These are phyloP conservation scores for Cherax destructor DNA, from an alignment of 1,140 invertebrate genomes.

Conservation along the genomic window DNA sequence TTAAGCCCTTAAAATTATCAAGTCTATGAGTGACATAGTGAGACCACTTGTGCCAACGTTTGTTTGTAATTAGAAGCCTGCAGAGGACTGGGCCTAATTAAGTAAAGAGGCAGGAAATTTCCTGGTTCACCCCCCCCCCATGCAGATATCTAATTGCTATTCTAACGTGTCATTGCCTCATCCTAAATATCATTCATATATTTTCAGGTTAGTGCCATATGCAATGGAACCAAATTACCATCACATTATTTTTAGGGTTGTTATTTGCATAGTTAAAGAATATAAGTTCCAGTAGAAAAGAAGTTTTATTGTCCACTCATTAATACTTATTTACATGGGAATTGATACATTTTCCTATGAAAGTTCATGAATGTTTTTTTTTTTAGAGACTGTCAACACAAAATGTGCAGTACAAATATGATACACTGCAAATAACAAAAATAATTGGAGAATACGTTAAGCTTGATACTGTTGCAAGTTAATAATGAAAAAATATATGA, in stretches of 20 bases:
- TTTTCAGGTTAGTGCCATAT: constrained; percentile 69
- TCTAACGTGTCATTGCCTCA: constrained; percentile 56
- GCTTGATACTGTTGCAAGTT: too few species aligned
- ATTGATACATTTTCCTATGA: background rate
- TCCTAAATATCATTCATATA: constrained; percentile 67
- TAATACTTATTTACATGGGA: background rate
- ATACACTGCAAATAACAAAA: too few species aligned
- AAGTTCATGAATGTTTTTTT: too few species aligned
- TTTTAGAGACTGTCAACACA: too few species aligned
- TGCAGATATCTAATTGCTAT: constrained; percentile 61
- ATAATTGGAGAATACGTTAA: too few species aligned
- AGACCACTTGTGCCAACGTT: constrained; percentile 66
- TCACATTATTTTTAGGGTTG: constrained; percentile 69
- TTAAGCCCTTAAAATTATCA: constrained; percentile 8
- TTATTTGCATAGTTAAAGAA: constrained; percentile 66
- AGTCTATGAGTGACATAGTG: constrained; percentile 25
- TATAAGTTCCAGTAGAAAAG: constrained; percentile 40
- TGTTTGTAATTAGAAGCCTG: constrained; percentile 53
- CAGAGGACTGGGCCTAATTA: constrained; percentile 5
- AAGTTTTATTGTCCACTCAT: constrained; percentile 39
- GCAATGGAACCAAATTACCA: constrained; percentile 60
- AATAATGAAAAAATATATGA: too few species aligned
- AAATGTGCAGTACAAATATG: too few species aligned
- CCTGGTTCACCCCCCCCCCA: constrained; percentile 17
- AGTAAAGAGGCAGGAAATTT: background rate